Base-by-base conservation (phyloP, 2,797 vertebrate genomes). In the Poeciliopsis paucimaculata region DNA sequence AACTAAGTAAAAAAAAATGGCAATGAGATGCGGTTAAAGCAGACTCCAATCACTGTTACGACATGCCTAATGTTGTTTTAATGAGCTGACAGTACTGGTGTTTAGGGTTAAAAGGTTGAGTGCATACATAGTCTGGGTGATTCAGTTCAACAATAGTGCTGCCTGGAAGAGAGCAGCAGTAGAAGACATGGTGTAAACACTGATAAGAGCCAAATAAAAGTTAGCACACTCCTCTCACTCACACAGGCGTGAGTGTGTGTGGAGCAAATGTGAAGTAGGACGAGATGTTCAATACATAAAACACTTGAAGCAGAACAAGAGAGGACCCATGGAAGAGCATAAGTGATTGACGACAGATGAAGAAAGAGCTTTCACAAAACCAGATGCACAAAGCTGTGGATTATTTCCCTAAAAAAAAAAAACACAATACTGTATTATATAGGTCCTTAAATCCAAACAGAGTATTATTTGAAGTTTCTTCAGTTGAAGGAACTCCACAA, bases 171-270 rank as follows among this genome's bases (percentile, higher is more conserved):
- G 72, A 70, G 76, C 84, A 76, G 79, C 51, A 18, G 76, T 64
- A 81, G 55, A 79, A 68, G 55, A 78, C 80, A 77, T 55, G n/a
- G 51, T 31, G 23, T 36, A 77, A 45, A 84, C 70, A 60, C 78
- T 73, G 89, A 90, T 89, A 90, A 86, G 84, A 41, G 70, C 82
- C 73, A 91, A 88, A 87, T 75, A 53, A 89, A 84, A 18, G 0
- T 23, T 47, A 1, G 71, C 82, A 76, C 76, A 76, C 87, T 78
- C 43, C 75, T 81, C 72, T 73, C 70, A 75, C 77, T 72, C 79
- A 31, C 75, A 80, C 34, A 28, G 26, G 8, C n/a, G 15, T 13
- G 12, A 28, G 13, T 71, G 12, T 46, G 26, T 46, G 68, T 45
- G 47, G 20, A 79, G 23, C 45, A 18, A 57, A n/a, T n/a, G 11